These are phyloP conservation scores for Toxotes lorentzi DNA, from an alignment of 2,797 vertebrate genomes.

Conservation along the genomic window DNA sequence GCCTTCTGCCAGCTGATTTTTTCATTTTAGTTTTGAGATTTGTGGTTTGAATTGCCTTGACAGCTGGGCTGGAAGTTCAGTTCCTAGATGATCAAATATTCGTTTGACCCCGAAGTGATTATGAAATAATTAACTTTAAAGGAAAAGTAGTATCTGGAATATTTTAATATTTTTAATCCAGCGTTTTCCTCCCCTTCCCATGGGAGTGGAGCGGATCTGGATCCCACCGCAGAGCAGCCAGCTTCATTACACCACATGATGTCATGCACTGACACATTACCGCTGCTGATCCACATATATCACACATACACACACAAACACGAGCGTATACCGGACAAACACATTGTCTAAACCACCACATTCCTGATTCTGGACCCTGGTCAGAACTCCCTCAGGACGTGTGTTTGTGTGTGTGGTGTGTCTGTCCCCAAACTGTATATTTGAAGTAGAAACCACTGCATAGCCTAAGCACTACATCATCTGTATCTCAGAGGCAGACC, in stretches of 20 bases:
- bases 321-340: conserved; percentile 27
- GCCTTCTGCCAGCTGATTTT: neutral
- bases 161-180: neutral
- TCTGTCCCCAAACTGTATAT: conserved; percentile 63
- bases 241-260: conserved; percentile 48
- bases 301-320: conserved; percentile 36
- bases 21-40: neutral
- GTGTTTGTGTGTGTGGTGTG: conserved; percentile 42
- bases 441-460: conserved; percentile 71
- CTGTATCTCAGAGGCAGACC: conserved; percentile 30
- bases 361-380: conserved; percentile 57
- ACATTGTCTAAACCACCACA: conserved; percentile 59
- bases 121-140: neutral
- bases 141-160: neutral
- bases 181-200: neutral
- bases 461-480: conserved; percentile 58
- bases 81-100: neutral
- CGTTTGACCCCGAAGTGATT: neutral
- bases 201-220: neutral
- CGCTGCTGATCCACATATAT: conserved; percentile 19
- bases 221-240: conserved; percentile 26
- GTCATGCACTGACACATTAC: conserved; percentile 59
- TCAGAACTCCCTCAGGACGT: conserved; percentile 36
- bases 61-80: neutral
- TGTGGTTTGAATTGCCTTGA: neutral